These are phyloP conservation scores for Micropoecilia bifurca DNA, from an alignment of 2,797 vertebrate genomes.

Conservation along the genomic window DNA sequence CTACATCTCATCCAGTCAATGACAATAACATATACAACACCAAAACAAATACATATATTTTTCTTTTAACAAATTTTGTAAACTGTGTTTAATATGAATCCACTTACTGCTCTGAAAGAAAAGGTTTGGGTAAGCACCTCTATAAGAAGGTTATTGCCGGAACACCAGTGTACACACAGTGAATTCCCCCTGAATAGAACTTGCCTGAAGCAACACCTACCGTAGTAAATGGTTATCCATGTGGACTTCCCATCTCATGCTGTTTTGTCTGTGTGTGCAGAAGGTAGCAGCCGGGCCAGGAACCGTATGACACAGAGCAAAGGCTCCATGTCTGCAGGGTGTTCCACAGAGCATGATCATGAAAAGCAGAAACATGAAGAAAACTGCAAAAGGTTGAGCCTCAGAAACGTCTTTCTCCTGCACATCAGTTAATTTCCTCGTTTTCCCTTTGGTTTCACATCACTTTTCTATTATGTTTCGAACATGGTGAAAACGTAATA, in stretches of 20 bases:
- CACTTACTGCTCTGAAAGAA: constrained; percentile 49
- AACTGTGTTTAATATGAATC: constrained; percentile 37
- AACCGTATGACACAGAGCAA: constrained; percentile 76
- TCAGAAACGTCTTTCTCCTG: constrained; percentile 75
- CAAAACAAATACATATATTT: background rate
- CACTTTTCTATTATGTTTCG: constrained; percentile 82
- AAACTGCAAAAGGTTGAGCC: constrained; percentile 82
- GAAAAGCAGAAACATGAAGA: constrained; percentile 77
- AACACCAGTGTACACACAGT: constrained; percentile 66
- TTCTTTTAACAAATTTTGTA: constrained; percentile 11
- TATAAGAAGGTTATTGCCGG: constrained; percentile 70
- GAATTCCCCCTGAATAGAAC: constrained; percentile 72
- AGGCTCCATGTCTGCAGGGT: constrained; percentile 82
- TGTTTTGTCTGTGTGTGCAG: constrained; percentile 78
- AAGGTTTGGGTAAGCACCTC: constrained; percentile 50
- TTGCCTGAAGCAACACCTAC: constrained; percentile 80
- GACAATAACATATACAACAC: background rate
- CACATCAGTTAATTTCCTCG: constrained; percentile 77
- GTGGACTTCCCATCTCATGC: constrained; percentile 83
- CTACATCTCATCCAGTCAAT: background rate
- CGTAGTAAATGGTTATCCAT: constrained; percentile 82
- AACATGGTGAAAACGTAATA: constrained; percentile 80
- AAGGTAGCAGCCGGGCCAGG: constrained; percentile 73
- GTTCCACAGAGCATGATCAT: constrained; percentile 77
- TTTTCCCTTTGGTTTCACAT: constrained; percentile 77